These are phyloP conservation scores for Campopleginae sp. DNA, from an alignment of 2,888 invertebrate species.

Conservation along the genomic window DNA sequence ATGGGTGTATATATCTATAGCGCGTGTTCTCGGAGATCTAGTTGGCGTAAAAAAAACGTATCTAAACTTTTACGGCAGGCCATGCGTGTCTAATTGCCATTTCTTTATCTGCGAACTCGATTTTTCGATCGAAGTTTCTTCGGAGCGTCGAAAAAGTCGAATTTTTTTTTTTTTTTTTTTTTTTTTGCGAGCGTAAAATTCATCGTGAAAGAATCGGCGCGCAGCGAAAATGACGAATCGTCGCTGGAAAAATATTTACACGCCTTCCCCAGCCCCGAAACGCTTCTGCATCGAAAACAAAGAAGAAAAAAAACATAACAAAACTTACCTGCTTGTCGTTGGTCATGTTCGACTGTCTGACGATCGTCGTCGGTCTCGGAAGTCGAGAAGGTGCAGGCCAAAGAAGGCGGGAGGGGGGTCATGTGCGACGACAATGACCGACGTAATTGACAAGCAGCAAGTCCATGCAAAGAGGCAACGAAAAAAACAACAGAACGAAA, in stretches of 20 bases:
- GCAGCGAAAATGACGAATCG: not conserved
- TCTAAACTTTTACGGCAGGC: constrained; percentile 34
- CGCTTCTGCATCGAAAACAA: not conserved
- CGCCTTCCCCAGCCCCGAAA: not conserved
- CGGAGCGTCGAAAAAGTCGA: constrained; percentile 14
- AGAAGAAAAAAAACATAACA: constrained; percentile 16
- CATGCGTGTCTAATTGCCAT: constrained; percentile 56
- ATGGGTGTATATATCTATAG: not conserved
- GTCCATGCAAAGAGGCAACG: constrained; percentile 76
- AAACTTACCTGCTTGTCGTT: constrained; percentile 82
- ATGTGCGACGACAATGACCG: constrained; percentile 65
- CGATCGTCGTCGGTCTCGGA: constrained; percentile 69
- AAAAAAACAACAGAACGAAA: constrained; percentile 29
- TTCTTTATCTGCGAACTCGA: constrained; percentile 4
- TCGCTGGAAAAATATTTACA: constrained; percentile 4
- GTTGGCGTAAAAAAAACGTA: constrained; percentile 20
- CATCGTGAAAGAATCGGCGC: not conserved
- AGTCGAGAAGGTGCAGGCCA: constrained; percentile 64
- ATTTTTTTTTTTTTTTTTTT: too few species aligned
- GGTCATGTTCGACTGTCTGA: constrained; percentile 77
- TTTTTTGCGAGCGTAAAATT: not conserved
- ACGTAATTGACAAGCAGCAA: constrained; percentile 74
- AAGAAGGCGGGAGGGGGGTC: constrained; percentile 64
- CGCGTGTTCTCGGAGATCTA: not conserved
- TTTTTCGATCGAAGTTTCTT: not conserved